phyloP scores from a whole-genome alignment of 92 coral and sea anemone genomes.

The Anthopleura xanthogrammica region DNA sequence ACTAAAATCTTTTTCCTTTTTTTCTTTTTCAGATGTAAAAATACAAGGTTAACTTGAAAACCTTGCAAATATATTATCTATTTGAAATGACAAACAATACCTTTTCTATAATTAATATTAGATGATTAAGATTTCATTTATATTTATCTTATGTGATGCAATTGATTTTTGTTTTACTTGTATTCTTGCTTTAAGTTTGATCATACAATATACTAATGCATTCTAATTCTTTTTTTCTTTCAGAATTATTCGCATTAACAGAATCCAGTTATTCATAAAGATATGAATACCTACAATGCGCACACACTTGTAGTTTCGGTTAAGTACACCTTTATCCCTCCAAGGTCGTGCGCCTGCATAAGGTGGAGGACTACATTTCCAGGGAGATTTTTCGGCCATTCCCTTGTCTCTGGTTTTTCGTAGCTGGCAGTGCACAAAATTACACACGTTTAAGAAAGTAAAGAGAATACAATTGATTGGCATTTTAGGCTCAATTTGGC shows the following conservation, averaged over 20 bases:
- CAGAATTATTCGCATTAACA: too few species aligned
- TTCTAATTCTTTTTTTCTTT: too few species aligned
- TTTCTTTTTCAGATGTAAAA: neutral
- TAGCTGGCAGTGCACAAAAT: neutral
- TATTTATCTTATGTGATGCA: too few species aligned
- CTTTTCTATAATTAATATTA: too few species aligned
- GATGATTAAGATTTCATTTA: too few species aligned
- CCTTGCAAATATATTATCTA: neutral
- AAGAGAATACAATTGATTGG: neutral
- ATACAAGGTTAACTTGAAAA: neutral
- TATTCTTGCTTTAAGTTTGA: too few species aligned
- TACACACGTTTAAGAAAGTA: too few species aligned
- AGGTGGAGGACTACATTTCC: slow-evolving; percentile 9
- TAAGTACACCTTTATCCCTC: neutral
- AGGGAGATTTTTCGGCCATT: neutral
- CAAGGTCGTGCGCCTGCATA: neutral
- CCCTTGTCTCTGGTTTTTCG: neutral
- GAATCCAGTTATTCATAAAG: too few species aligned
- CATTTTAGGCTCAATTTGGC: neutral
- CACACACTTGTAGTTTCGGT: neutral
- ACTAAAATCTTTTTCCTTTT: neutral
- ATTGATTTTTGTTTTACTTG: too few species aligned
- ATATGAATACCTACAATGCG: too few species aligned
- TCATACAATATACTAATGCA: too few species aligned
- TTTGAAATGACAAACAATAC: neutral